A percentile compares a stretch with the other conserved stretches of the same genome.
Evolutionary conservation across 2,797 vertebrate species (phyloP).

Genomic region (Myiotriccus ornatus): DNA sequence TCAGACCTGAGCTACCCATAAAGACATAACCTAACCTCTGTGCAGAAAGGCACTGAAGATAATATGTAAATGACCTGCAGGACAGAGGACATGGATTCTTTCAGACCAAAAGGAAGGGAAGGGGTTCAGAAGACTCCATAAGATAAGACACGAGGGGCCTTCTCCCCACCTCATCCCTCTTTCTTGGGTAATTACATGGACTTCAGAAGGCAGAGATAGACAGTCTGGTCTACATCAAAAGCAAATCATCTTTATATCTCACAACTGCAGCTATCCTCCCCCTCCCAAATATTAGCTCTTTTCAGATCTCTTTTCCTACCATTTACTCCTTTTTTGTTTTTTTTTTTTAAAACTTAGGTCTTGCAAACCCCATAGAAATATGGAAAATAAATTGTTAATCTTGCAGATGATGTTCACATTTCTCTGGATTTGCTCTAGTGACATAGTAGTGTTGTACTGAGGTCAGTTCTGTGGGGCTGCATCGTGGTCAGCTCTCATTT

Average conservation of each 20-base stretch:
- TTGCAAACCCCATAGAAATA: background rate
- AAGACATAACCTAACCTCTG: background rate
- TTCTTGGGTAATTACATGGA: background rate
- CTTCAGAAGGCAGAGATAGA: background rate
- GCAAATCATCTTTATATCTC: background rate
- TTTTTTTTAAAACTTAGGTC: background rate
- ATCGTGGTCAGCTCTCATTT: background rate
- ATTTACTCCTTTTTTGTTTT: background rate
- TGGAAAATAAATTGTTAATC: background rate
- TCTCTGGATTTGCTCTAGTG: background rate
- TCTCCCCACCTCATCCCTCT: background rate
- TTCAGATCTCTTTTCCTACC: background rate
- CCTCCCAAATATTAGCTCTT: background rate
- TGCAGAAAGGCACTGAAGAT: background rate
- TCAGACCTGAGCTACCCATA: background rate
- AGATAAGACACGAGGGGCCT: background rate
- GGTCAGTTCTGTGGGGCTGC: background rate
- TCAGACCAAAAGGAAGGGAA: background rate
- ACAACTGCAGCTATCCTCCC: background rate
- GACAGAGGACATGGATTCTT: background rate
- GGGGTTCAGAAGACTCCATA: background rate
- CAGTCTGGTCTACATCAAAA: background rate
- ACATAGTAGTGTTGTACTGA: background rate
- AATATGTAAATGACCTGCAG: background rate
- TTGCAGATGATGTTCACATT: background rate